Percentiles rank a stretch among this genome's conserved stretches.
Evolutionary conservation across 1,140 invertebrate species (phyloP).

Genomic region (Drosophila yakuba): DNA sequence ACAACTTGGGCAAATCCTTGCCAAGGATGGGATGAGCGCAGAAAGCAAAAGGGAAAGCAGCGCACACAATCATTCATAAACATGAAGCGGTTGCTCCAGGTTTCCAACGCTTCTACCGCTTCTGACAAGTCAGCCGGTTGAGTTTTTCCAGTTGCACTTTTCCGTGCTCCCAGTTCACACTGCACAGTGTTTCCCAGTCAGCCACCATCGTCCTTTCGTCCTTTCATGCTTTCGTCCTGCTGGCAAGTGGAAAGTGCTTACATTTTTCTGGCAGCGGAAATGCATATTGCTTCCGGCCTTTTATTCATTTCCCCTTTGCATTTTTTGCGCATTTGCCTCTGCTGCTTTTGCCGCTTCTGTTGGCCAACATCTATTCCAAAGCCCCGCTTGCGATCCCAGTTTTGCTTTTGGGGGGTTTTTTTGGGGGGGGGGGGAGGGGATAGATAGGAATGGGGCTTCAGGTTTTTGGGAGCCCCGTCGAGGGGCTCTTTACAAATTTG

Average conservation of each 20-base stretch:
- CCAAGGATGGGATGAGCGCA: constrained; percentile 7
- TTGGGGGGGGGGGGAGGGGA: no score
- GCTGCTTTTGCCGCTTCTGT: constrained; percentile 13
- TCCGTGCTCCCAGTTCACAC: constrained; percentile 27
- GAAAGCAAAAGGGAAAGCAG: constrained; percentile 36
- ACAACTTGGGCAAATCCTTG: constrained; percentile 11
- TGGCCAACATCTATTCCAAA: constrained; percentile 35
- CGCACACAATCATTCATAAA: constrained; percentile 45
- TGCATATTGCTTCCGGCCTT: constrained; percentile 73
- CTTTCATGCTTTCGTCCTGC: constrained; percentile 2
- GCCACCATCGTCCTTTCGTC: background rate
- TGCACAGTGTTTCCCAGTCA: constrained; percentile 12
- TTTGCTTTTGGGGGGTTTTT: constrained; percentile 15
- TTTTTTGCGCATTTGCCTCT: constrained; percentile 43
- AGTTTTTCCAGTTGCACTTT: constrained; percentile 50
- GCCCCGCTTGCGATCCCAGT: constrained; percentile 28
- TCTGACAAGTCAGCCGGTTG: constrained; percentile 14
- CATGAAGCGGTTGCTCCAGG: constrained; percentile 17
- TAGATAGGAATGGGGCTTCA: background rate
- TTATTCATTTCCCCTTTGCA: constrained; percentile 59
- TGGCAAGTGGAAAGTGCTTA: constrained; percentile 71
- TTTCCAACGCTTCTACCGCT: constrained; percentile 7
- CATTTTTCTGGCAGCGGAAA: constrained; percentile 78
- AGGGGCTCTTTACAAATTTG: constrained; percentile 45
- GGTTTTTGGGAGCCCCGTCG: constrained; percentile 40